Evolutionary conservation across 1,140 invertebrate genomes (phyloP).

Genomic region (Solen grandis): DNA sequence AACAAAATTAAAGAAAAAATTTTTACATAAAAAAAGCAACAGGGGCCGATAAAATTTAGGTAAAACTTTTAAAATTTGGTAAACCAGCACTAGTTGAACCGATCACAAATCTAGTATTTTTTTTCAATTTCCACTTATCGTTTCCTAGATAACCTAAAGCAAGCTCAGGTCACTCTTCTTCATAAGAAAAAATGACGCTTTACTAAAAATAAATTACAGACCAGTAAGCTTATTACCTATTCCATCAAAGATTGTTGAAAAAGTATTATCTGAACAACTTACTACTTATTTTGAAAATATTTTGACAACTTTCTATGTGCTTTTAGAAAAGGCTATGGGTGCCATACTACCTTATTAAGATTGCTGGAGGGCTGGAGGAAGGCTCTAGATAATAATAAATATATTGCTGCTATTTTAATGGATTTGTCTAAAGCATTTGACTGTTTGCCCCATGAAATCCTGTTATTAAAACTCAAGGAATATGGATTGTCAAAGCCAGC

Average conservation of each 20-base stretch:
- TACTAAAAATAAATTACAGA: slow-evolving; percentile 8
- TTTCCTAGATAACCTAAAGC: not conserved
- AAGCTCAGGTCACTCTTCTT: not conserved
- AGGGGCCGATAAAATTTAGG: not conserved
- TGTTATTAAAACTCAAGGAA: slow-evolving; percentile 13
- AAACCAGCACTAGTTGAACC: not conserved
- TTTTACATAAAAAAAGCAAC: not conserved
- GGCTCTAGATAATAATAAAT: slow-evolving; percentile 17
- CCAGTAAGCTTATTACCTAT: slow-evolving; percentile 14
- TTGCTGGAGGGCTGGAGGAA: slow-evolving; percentile 37
- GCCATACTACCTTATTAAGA: slow-evolving; percentile 18
- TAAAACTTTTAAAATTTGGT: not conserved
- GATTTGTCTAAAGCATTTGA: slow-evolving; percentile 23
- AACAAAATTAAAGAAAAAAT: not conserved
- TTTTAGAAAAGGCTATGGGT: slow-evolving; percentile 12
- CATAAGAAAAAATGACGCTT: not conserved
- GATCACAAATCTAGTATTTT: not conserved
- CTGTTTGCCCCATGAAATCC: no score
- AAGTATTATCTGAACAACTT: slow-evolving; percentile 10
- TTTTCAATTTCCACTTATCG: not conserved
- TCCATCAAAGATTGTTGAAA: slow-evolving; percentile 25
- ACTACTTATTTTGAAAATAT: no score
- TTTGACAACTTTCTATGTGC: slow-evolving; percentile 12
- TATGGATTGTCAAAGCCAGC: slow-evolving; percentile 30
- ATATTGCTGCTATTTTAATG: slow-evolving; percentile 36